Base-by-base conservation (phyloP, 2,797 vertebrate genomes). In the Centropyge bicolor region DNA sequence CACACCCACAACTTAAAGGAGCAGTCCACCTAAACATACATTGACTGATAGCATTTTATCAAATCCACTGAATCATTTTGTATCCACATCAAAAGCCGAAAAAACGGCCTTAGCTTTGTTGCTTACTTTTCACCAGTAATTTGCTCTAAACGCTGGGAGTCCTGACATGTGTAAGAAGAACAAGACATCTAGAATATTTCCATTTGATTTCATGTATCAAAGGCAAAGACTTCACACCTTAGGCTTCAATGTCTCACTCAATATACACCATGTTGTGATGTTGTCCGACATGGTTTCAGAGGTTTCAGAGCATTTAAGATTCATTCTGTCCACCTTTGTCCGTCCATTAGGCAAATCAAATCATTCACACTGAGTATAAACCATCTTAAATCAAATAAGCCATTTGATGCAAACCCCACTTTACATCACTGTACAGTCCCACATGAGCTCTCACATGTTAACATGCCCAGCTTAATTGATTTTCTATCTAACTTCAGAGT, bases 381-480 rank as follows among this genome's bases (percentile, higher is more conserved):
- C 20, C 49, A 52, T 55, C 49, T 45, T 8, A 8, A 74, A n/a
- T 63, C 31, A 66, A 55, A 65, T 9, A 40, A 19, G 64, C 40
- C 51, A 8, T 57, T 35, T 24, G 10, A 70, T 27, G 14, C 46
- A 76, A 82, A 68, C 52, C 43, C 43, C 14, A 46, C 0, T 54
- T 65, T 5, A 20, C 20, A 46, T 76, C 41, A 19, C 24, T 8
- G 2, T 40, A 22, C 60, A 74, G 70, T 65, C 70, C 57, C 76
- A 80, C 66, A 24, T 35, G 61, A 76, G 31, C 68, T 59, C 71
- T 72, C 40, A 61, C 57, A 54, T 81, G 86, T 84, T 83, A 87
- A 86, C 88, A 82, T 49, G 75, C 51, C 36, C 43, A 40, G 49
- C 76, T 76, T 90, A 89, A 93, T 91, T 91, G 86, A 90, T 93